Base-by-base conservation (phyloP, 2,888 invertebrate genomes). In the Acanthosepion esculentum region DNA sequence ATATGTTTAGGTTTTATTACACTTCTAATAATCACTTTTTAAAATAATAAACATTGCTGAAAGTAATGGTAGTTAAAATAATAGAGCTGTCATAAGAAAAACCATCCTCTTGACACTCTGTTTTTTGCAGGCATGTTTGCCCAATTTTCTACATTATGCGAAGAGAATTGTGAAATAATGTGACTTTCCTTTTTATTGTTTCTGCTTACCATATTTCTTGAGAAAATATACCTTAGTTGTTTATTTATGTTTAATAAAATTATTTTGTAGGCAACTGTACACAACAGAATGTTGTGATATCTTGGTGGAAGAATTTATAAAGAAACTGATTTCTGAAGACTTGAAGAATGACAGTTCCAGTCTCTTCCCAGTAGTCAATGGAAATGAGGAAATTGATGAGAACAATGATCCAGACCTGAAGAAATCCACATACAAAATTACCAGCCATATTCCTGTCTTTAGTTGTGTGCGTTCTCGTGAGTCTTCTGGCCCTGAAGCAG, bases 231-330 rank as follows among this genome's bases (percentile, higher is more conserved):
- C 12, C 8, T 92, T 20, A 23, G 4, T 26, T 33, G n/a, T 48
- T 48, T 10, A 50, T 26, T 48, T 29, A 92, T 92, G 41, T 92
- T 20, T 48, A 12, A 26, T 92, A 18, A 26, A 8, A 92, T 92
- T 92, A 6, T 94, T 59, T 59, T 94, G 55, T 64, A 94, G 94
- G 26, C 94, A 94, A 55, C 94, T 94, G 55, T 94, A 94, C 20
- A 94, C 94, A 20, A 94, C 94, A 29, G 55, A 94, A 33, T 94
- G 94, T 94, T 53, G 64, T 23, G 94, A 94, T 55, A 94, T 59
- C 48, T 48, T 94, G 12, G 94, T 94, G 59, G 53, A 64, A 59
- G 94, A 94, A 48, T 94, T 94, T 64, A 20, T 94, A 12, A 64
- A 48, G 59, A 94, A 94, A 64, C 64, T 94, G 23, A 41, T 33